Percentiles rank a stretch among this genome's conserved stretches.
Evolutionary conservation across 2,888 invertebrate genomes (phyloP).

Genomic region (Blastobasis lacticolella): DNA sequence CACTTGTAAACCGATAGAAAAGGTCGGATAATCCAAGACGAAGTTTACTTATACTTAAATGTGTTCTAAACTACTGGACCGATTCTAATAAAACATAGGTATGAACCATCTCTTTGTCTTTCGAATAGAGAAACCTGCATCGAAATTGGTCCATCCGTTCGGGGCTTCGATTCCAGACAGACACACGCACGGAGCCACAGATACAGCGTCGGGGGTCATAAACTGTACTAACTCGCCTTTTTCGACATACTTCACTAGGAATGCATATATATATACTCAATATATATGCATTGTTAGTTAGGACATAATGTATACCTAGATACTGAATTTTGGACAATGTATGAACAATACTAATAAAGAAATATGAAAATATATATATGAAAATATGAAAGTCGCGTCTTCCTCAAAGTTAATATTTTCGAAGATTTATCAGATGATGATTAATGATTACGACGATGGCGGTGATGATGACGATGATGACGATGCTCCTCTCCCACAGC

Average conservation of each 20-base stretch:
- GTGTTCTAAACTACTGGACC: background rate
- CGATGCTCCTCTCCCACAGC: conserved; percentile 28
- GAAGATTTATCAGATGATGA: no score
- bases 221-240: no score
- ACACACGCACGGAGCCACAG: background rate
- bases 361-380: no score
- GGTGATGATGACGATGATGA: no score
- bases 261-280: background rate
- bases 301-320: no score
- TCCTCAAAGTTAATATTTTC: no score
- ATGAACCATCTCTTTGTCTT: background rate
- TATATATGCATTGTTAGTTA: background rate
- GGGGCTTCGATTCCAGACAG: background rate
- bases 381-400: no score
- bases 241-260: background rate
- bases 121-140: background rate
- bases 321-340: no score
- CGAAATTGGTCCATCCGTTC: background rate
- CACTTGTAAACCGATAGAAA: no score
- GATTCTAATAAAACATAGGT: background rate
- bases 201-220: background rate
- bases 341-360: no score
- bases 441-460: no score
- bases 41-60: background rate
- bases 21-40: no score